Percentiles rank a stretch among this genome's conserved stretches.
phyloP scores from a whole-genome alignment of 1,140 invertebrate species.

The Drosophila nikananu region DNA sequence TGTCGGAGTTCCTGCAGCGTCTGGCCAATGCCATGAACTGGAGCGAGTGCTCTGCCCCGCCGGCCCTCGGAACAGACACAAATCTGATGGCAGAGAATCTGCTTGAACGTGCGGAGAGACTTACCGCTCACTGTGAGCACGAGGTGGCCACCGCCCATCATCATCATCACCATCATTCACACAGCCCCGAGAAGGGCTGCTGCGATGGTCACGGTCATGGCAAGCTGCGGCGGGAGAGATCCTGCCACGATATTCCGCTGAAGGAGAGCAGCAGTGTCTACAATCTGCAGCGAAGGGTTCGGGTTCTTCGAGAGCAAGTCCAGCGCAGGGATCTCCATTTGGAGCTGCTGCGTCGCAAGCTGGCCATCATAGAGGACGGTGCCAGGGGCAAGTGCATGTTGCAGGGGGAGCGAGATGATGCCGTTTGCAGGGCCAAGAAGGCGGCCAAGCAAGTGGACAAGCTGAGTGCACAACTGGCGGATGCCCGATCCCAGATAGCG shows the following conservation, averaged over 20 bases:
- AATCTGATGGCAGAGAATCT: slow-evolving; percentile 92
- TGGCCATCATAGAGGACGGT: slow-evolving; percentile 92
- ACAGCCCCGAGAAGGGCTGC: slow-evolving; percentile 65
- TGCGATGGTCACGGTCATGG: slow-evolving; percentile 57
- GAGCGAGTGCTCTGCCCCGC: slow-evolving; percentile 78
- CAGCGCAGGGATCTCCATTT: slow-evolving; percentile 96
- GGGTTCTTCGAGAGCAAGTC: slow-evolving; percentile 93
- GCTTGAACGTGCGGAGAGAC: slow-evolving; percentile 91
- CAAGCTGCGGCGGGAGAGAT: slow-evolving; percentile 90
- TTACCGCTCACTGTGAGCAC: slow-evolving; percentile 89
- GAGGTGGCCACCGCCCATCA: slow-evolving; percentile 28
- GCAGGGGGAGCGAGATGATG: slow-evolving; percentile 91
- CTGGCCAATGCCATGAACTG: slow-evolving; percentile 87
- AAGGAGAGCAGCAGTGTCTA: slow-evolving; percentile 92
- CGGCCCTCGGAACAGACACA: slow-evolving; percentile 90
- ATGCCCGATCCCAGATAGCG: slow-evolving; percentile 89
- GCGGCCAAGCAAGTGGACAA: slow-evolving; percentile 91
- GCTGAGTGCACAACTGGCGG: slow-evolving; percentile 89
- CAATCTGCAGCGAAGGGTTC: slow-evolving; percentile 92
- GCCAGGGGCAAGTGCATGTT: slow-evolving; percentile 88
- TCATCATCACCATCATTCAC: slow-evolving; percentile 54
- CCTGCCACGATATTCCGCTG: slow-evolving; percentile 89
- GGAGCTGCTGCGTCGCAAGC: slow-evolving; percentile 94
- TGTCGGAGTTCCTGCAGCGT: slow-evolving; percentile 87
- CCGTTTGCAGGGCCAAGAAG: slow-evolving; percentile 90